Percentiles rank a stretch among this genome's conserved stretches.
Evolutionary conservation across 2,888 invertebrate species (phyloP).

Genomic region (Acleris emargana): DNA sequence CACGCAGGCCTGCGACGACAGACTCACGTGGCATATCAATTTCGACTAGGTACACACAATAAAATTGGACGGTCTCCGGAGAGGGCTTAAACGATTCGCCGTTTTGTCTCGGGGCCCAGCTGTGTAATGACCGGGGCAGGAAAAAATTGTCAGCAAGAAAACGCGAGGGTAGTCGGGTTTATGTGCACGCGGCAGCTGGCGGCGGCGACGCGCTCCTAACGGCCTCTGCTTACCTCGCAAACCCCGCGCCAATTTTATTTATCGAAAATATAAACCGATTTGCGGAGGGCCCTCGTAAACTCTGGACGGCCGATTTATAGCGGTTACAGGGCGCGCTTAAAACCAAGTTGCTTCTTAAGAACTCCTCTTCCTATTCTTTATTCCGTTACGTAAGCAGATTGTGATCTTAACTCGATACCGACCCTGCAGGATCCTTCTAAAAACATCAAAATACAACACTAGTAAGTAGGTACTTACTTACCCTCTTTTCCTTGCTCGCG

Average conservation of each 20-base stretch:
- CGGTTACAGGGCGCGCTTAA: constrained; percentile 78
- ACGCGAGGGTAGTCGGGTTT: constrained; percentile 82
- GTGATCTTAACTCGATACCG: constrained; percentile 31
- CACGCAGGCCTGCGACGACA: constrained; percentile 59
- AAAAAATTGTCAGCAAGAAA: constrained; percentile 84
- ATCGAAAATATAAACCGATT: constrained; percentile 84
- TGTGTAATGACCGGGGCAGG: constrained; percentile 82
- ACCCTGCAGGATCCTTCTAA: not conserved
- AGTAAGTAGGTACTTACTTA: too few species aligned
- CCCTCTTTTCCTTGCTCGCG: too few species aligned
- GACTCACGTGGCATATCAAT: constrained; percentile 80
- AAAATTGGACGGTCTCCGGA: constrained; percentile 83
- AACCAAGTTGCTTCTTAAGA: constrained; percentile 76
- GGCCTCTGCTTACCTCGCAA: constrained; percentile 83
- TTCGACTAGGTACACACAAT: constrained; percentile 82
- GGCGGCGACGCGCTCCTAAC: constrained; percentile 79
- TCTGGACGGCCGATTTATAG: constrained; percentile 80
- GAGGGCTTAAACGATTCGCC: constrained; percentile 84
- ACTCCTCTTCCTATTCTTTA: constrained; percentile 58
- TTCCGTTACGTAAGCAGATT: constrained; percentile 47
- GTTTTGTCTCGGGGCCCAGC: constrained; percentile 83
- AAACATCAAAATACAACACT: not conserved
- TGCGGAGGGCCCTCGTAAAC: constrained; percentile 81
- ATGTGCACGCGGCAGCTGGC: constrained; percentile 78
- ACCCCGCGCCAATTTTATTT: constrained; percentile 84